Evolutionary conservation across 2,888 invertebrate genomes (phyloP).

Genomic region (Ditula angustiorana): DNA sequence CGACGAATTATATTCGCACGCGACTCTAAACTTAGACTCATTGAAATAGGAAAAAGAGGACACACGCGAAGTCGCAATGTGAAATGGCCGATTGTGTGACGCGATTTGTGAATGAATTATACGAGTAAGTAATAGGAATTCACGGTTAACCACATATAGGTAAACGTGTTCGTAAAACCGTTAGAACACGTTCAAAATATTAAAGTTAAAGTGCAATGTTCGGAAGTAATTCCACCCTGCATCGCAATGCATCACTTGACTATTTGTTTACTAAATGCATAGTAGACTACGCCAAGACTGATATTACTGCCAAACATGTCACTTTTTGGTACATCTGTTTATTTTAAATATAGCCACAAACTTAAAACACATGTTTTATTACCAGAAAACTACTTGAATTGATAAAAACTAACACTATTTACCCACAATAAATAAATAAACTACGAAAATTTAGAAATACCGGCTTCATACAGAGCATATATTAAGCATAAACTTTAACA

Average conservation of each 20-base stretch:
- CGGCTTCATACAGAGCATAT: no score
- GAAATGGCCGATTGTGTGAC: constrained; percentile 26
- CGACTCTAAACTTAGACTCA: constrained; percentile 15
- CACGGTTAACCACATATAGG: constrained; percentile 27
- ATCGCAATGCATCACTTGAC: no score
- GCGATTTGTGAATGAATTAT: constrained; percentile 39
- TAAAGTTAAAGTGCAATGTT: neutral
- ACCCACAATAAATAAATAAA: no score
- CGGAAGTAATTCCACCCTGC: neutral
- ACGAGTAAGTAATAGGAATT: constrained; percentile 24
- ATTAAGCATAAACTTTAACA: neutral
- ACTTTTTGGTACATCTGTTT: no score
- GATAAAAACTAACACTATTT: no score
- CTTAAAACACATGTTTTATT: no score
- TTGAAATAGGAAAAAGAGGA: constrained; percentile 25
- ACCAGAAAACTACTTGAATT: no score
- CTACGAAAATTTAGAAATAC: no score
- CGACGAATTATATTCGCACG: constrained; percentile 14
- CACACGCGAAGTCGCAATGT: constrained; percentile 8
- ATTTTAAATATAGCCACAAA: no score
- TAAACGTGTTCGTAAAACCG: constrained; percentile 3
- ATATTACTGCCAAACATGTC: no score
- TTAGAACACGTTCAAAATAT: neutral
- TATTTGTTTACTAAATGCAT: no score
- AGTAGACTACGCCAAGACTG: no score